Base-by-base conservation (phyloP, 2,888 invertebrate species). In the Anagyrus pseudococci region DNA sequence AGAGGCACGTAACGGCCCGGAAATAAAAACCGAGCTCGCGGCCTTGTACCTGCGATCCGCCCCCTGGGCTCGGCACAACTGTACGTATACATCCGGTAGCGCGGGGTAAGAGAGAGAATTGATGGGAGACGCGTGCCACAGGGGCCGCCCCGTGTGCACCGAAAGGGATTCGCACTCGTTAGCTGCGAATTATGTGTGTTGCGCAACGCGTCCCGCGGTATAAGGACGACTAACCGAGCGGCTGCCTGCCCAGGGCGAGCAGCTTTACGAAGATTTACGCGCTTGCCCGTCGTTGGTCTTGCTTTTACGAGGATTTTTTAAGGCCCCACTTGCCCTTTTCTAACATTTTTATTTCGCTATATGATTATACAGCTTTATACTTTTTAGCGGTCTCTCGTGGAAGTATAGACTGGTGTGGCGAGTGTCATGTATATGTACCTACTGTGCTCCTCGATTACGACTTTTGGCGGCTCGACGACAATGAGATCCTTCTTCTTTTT, bases 381-480 rank as follows among this genome's bases (percentile, higher is more conserved):
- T n/a, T n/a, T n/a, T n/a, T n/a, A n/a, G n/a, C n/a, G n/a, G n/a
- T n/a, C n/a, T n/a, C n/a, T n/a, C n/a, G n/a, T n/a, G n/a, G n/a
- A n/a, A n/a, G n/a, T n/a, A n/a, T n/a, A n/a, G n/a, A n/a, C n/a
- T n/a, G n/a, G n/a, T n/a, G n/a, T n/a, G n/a, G n/a, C n/a, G n/a
- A n/a, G n/a, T n/a, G n/a, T n/a, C n/a, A 44, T 1, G 4, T 20
- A 4, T 2, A 15, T 15, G 2, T 8, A 37, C 33, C 33, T 8
- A 15, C 8, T 10, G 3, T 8, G 26, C 10, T 68, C 66, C 20
- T 47, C 29, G 58, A 69, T 55, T 23, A 69, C 58, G 52, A 70
- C 63, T 37, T 58, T 69, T 13, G 72, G 57, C 1, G 69, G 66
- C 22, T 68, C 64, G 10, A 68, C 41, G 40, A 69, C 57, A 20